Base-by-base conservation (phyloP, 1,140 invertebrate genomes). In the Drosophila simulans region DNA sequence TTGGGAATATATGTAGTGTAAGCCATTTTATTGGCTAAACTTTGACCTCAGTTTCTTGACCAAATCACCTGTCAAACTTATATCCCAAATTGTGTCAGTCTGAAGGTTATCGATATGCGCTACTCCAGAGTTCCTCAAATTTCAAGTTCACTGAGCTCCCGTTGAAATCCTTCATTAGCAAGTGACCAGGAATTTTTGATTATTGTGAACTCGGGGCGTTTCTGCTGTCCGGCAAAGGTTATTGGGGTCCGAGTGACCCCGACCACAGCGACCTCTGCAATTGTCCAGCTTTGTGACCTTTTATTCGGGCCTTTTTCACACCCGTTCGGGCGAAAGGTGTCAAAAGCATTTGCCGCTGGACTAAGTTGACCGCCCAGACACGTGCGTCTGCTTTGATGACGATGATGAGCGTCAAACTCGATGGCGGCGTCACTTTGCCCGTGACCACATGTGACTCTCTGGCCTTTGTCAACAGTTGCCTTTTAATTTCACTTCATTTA, bases 401-500 rank as follows among this genome's bases (percentile, higher is more conserved):
- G 80, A 84, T 88, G 82, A 53, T 73, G 59, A 62, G 60, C 60
- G 60, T 59, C 53, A 40, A 72, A 4, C 25, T 49, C 1, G n/a
- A 10, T 25, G 13, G 45, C 20, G 13, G 13, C 7, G 40, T 58
- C 45, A 56, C 65, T 81, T 60, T 70, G 45, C 0, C 70, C 53
- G 68, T 71, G 35, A 65, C 72, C 69, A 75, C 73, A 80, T 60
- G 56, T 84, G 73, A 73, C 77, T 53, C 65, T 60, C 48, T 46
- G 59, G 80, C 79, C 76, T 84, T 76, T 89, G 83, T 88, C 84
- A 89, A 89, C 83, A 89, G 71, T 88, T 89, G 83, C 79, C 80
- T 83, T 86, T 88, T 83, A 89, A 88, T 88, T 88, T 88, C 79
- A 52, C 56, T 89, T 88, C 83, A 83, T 88, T 89, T 89, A 69